These are phyloP conservation scores for Megalops atlanticus DNA, from an alignment of 2,113 vertebrate genomes.

Conservation along the genomic window DNA sequence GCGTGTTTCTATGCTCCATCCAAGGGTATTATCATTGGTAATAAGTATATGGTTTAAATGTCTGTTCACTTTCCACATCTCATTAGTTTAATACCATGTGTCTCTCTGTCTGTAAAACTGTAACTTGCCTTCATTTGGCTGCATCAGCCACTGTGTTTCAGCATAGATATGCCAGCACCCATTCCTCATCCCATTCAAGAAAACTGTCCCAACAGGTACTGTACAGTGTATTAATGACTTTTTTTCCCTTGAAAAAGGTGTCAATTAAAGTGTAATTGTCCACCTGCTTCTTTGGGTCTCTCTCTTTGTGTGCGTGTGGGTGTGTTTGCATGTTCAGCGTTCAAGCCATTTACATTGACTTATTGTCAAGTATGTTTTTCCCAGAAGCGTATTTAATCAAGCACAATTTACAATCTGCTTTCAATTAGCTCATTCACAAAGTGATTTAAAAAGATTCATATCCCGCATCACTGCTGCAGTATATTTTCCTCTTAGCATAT, in stretches of 20 bases:
- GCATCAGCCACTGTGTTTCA: constrained; percentile 1
- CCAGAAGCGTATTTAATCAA: too few species aligned
- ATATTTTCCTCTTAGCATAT: not conserved
- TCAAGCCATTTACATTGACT: too few species aligned
- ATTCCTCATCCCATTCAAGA: not conserved
- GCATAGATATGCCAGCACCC: not conserved
- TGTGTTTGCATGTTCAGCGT: not conserved
- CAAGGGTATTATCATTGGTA: not conserved
- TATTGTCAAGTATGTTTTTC: too few species aligned
- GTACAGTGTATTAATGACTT: constrained; percentile 7
- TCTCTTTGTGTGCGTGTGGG: not conserved
- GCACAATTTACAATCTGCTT: too few species aligned
- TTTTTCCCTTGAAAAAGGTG: not conserved
- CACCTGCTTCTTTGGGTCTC: not conserved
- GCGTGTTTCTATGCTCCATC: not conserved
- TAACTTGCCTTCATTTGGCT: constrained; percentile 10
- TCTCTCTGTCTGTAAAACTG: not conserved
- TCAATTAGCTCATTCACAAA: too few species aligned
- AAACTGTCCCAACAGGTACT: not conserved
- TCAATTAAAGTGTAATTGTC: constrained; percentile 10
- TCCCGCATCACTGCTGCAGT: not conserved
- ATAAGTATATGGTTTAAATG: not conserved
- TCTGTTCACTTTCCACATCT: not conserved
- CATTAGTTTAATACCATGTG: not conserved
- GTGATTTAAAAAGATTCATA: not conserved